These are phyloP conservation scores for Drosophila rellima DNA, from an alignment of 2,888 invertebrate species.

Conservation along the genomic window DNA sequence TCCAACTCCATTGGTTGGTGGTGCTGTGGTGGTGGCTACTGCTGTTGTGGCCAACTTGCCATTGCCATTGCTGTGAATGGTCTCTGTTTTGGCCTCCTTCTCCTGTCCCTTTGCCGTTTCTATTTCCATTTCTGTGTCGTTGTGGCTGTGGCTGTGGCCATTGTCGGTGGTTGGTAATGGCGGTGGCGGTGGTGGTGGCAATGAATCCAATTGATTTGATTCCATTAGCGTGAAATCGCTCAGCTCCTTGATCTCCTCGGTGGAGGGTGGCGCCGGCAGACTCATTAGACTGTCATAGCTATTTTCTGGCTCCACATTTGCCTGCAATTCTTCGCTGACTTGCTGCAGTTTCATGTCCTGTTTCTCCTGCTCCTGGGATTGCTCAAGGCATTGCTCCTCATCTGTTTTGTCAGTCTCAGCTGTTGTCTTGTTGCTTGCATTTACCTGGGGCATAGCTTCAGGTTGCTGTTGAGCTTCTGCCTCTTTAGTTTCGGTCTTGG, in stretches of 20 bases:
- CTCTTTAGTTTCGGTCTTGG: not conserved
- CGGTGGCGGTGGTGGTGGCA: conserved; percentile 85
- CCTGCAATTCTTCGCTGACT: not conserved
- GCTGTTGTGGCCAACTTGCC: conserved; percentile 1
- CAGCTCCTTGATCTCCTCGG: conserved; percentile 84
- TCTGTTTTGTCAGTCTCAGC: conserved; percentile 8
- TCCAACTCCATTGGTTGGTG: conserved; percentile 19
- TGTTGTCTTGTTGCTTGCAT: not conserved
- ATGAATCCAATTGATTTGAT: conserved; percentile 84
- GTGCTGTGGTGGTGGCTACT: conserved; percentile 1
- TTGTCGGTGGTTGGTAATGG: conserved; percentile 58
- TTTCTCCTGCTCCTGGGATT: not conserved
- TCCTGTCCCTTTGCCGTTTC: conserved; percentile 12
- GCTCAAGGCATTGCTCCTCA: not conserved
- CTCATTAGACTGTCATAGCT: conserved; percentile 85
- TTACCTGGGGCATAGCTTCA: not conserved
- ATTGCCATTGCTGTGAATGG: conserved; percentile 22
- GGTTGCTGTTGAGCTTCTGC: not conserved
- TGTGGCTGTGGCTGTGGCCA: conserved; percentile 9
- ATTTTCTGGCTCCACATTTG: conserved; percentile 63
- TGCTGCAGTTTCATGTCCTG: conserved; percentile 1
- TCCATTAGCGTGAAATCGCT: conserved; percentile 82
- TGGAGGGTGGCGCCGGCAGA: conserved; percentile 85
- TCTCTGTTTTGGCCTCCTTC: not conserved
- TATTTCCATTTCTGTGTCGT: conserved; percentile 16